A percentile compares a stretch with the other conserved stretches of the same genome.
Conservation (phyloP, 2,113 vertebrate species). For the Motacilla tschutschensis region DNA sequence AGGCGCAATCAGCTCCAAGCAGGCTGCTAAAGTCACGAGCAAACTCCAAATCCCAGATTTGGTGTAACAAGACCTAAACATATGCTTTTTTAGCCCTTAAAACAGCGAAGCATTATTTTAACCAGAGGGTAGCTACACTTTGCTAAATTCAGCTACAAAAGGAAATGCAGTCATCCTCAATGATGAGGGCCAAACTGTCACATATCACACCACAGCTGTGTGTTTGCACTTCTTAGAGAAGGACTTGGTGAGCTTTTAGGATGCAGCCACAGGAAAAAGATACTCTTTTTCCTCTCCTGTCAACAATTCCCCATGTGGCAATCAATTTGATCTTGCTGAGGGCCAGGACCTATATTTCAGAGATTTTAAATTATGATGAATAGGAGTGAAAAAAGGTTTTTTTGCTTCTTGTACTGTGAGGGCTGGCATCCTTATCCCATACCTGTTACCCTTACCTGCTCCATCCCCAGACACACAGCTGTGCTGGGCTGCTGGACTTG, state of each 20-base stretch:
- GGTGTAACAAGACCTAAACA: background rate
- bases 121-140: background rate
- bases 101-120: background rate
- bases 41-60: background rate
- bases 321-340: conserved; percentile 8
- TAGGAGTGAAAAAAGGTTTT: background rate
- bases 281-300: background rate
- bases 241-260: background rate
- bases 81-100: background rate
- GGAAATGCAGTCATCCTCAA: background rate
- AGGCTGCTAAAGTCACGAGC: background rate
- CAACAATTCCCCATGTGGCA: conserved; percentile 1
- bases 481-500: background rate
- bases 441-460: rapidly evolving
- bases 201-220: background rate
- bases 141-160: background rate
- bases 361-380: background rate
- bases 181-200: background rate
- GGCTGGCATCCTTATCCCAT: background rate
- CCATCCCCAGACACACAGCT: rapidly evolving
- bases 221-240: background rate
- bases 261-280: background rate
- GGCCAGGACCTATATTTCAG: background rate
- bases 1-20: background rate
- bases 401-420: background rate